A percentile compares a stretch with the other conserved stretches of the same genome.
Evolutionary conservation across 2,113 vertebrate genomes (phyloP).

Genomic region (Strigops habroptila): DNA sequence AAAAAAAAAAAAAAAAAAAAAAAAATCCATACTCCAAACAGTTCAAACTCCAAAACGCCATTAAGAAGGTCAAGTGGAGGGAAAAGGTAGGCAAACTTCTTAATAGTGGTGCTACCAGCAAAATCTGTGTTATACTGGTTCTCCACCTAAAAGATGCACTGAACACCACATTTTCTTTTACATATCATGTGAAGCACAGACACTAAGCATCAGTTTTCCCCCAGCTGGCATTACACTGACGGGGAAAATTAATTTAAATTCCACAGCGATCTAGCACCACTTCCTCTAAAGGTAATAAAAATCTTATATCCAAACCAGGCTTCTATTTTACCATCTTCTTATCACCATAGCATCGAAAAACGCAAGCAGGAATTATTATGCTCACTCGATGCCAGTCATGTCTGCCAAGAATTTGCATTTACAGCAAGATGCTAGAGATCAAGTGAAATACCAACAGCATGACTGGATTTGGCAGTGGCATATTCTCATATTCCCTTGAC

Average conservation of each 20-base stretch:
- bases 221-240: no score
- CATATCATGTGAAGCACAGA: neutral
- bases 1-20: neutral
- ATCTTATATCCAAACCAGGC: neutral
- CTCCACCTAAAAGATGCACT: no score
- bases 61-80: neutral
- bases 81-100: neutral
- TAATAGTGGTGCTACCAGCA: neutral
- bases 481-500: neutral
- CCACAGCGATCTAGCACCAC: neutral
- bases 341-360: neutral
- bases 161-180: neutral
- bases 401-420: slow-evolving; percentile 19
- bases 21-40: neutral
- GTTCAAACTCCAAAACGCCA: neutral
- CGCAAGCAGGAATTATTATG: neutral
- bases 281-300: neutral
- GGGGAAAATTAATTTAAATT: neutral
- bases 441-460: neutral
- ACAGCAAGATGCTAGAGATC: slow-evolving; percentile 2
- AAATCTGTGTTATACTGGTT: neutral
- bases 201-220: neutral
- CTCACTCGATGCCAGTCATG: neutral
- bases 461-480: neutral
- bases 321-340: neutral